A percentile compares a stretch with the other conserved stretches of the same genome.
Evolutionary conservation across 1,140 invertebrate species (phyloP).

Genomic region (Maniola jurtina): DNA sequence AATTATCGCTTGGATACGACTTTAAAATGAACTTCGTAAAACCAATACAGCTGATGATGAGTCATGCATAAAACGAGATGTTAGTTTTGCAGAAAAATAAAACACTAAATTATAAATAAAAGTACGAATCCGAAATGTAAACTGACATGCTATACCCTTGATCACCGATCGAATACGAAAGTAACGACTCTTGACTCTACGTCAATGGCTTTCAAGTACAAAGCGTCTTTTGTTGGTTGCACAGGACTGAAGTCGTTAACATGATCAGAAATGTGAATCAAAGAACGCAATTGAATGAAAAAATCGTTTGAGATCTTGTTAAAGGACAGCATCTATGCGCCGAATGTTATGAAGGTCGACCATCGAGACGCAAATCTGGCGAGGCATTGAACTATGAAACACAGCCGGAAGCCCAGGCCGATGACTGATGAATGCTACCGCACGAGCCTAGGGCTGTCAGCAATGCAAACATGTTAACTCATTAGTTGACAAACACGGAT

Average conservation of each 20-base stretch:
- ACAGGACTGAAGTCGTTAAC: background rate
- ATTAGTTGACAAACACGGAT: too few relatives aligned
- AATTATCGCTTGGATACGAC: conserved; percentile 3
- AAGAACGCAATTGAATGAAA: background rate
- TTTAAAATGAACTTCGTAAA: conserved; percentile 14
- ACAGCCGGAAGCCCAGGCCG: conserved; percentile 63
- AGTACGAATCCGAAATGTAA: conserved; percentile 11
- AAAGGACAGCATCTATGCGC: conserved; percentile 35
- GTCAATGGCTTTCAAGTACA: background rate
- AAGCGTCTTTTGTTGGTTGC: background rate
- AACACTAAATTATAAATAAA: conserved; percentile 10
- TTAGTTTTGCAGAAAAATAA: conserved; percentile 18
- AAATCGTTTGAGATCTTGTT: conserved; percentile 5
- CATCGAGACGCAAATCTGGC: conserved; percentile 49
- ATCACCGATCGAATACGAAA: background rate
- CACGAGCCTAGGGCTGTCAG: conserved; percentile 41
- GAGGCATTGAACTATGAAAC: conserved; percentile 69
- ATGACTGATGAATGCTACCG: conserved; percentile 63
- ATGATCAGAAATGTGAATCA: conserved; percentile 4
- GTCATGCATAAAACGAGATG: conserved; percentile 8
- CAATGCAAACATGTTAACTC: background rate
- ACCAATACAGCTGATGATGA: background rate
- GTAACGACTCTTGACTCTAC: conserved; percentile 1
- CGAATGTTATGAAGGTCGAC: conserved; percentile 58
- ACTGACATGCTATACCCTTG: background rate